These are phyloP conservation scores for Ptychodera flava DNA, from an alignment of 35 echinoderm and acorn worm genomes.

Conservation along the genomic window DNA sequence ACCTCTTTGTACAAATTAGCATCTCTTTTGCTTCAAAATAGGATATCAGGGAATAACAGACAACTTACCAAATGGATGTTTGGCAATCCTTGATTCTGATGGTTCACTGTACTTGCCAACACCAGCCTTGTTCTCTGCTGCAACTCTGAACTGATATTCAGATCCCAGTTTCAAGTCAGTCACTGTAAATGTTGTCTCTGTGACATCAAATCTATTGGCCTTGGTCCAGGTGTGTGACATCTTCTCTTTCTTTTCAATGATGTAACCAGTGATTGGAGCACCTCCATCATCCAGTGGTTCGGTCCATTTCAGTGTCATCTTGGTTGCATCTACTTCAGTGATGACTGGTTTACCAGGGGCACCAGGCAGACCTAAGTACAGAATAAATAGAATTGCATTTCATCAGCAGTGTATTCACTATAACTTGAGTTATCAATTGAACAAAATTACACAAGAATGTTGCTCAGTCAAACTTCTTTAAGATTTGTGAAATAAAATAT, in stretches of 20 bases:
- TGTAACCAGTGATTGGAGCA: constrained; percentile 34
- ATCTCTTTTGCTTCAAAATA: neutral
- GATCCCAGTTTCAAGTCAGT: constrained; percentile 12
- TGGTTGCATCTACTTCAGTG: constrained; percentile 53
- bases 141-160: constrained; percentile 54
- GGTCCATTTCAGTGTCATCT: constrained; percentile 61
- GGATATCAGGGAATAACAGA: too few relatives aligned
- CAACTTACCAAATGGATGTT: constrained; percentile 66
- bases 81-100: constrained; percentile 47
- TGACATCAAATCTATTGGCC: constrained; percentile 10
- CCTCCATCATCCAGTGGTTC: constrained; percentile 79
- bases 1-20: neutral
- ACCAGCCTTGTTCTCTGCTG: constrained; percentile 72
- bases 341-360: constrained; percentile 10
- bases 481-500: too few relatives aligned
- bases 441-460: too few relatives aligned
- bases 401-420: too few relatives aligned
- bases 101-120: constrained; percentile 64
- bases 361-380: neutral
- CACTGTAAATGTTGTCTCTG: constrained; percentile 24
- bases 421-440: too few relatives aligned
- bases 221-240: constrained; percentile 15
- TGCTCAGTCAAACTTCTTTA: too few relatives aligned
- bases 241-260: constrained; percentile 34
- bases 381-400: too few relatives aligned